Conservation (phyloP, 2,888 invertebrate species). For the Patella caerulea region DNA sequence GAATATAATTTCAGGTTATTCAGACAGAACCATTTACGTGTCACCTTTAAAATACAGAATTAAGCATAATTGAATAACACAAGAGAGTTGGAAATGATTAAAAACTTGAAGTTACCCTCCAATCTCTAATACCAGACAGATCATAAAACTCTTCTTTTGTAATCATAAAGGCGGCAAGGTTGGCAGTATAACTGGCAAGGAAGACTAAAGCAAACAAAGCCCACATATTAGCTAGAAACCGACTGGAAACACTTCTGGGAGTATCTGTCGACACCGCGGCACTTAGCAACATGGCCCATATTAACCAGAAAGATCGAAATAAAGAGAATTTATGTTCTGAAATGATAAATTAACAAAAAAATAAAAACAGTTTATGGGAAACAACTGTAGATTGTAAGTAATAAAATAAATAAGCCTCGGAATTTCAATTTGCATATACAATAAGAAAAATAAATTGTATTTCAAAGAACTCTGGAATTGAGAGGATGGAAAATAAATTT, state of each 20-base stretch:
- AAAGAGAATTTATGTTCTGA: conserved; percentile 75
- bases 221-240: conserved; percentile 71
- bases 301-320: conserved; percentile 98
- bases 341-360: not conserved
- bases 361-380: conserved; percentile 1
- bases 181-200: conserved; percentile 99
- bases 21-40: too few relatives aligned
- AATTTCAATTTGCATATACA: too few relatives aligned
- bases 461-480: too few relatives aligned
- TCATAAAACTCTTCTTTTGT: conserved; percentile 95
- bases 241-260: conserved; percentile 94
- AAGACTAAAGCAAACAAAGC: conserved; percentile 93
- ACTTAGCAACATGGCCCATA: conserved; percentile 99
- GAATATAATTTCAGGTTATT: too few relatives aligned
- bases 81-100: not conserved
- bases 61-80: too few relatives aligned
- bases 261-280: conserved; percentile 98
- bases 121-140: conserved; percentile 88
- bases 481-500: too few relatives aligned
- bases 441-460: too few relatives aligned
- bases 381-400: too few relatives aligned
- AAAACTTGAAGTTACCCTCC: conserved; percentile 72
- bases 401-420: too few relatives aligned
- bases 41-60: too few relatives aligned
- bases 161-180: conserved; percentile 99